phyloP scores from a whole-genome alignment of 2,888 invertebrate genomes.

The Aporophyla lueneburgensis region DNA sequence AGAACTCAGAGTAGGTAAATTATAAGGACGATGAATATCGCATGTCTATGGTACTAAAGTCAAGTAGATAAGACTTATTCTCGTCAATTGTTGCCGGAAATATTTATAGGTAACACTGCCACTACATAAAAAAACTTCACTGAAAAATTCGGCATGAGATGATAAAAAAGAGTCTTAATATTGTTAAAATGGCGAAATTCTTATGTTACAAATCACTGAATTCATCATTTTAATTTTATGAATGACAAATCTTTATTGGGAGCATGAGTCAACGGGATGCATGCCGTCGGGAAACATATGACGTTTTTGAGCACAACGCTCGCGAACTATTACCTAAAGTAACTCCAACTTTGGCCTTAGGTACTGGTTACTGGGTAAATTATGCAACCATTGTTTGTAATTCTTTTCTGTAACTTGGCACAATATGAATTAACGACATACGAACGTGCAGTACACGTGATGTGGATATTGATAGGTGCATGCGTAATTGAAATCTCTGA shows the following conservation, averaged over 20 bases:
- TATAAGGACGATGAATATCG: constrained; percentile 17
- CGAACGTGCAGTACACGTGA: constrained; percentile 44
- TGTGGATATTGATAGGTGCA: constrained; percentile 58
- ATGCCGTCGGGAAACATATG: constrained; percentile 76
- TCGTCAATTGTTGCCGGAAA: neutral
- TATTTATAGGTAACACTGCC: constrained; percentile 16
- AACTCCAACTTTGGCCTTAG: constrained; percentile 71
- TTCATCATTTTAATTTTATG: constrained; percentile 79
- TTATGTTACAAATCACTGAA: constrained; percentile 70
- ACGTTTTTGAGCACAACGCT: constrained; percentile 64
- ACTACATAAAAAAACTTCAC: neutral
- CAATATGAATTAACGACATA: constrained; percentile 64
- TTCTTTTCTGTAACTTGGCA: constrained; percentile 73
- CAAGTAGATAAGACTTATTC: constrained; percentile 12
- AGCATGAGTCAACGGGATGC: constrained; percentile 81
- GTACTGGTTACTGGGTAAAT: constrained; percentile 70
- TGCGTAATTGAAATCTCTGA: constrained; percentile 53
- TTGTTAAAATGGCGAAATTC: constrained; percentile 54
- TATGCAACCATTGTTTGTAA: constrained; percentile 66
- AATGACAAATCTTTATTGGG: constrained; percentile 84
- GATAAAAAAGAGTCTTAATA: constrained; percentile 35
- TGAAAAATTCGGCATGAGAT: constrained; percentile 5
- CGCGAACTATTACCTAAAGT: constrained; percentile 59
- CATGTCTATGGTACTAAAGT: constrained; percentile 6
- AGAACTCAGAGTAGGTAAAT: constrained; percentile 14